Evolutionary conservation across 2,797 vertebrate species (phyloP), one percentile per base, ranked within the genome.

Genomic region (Decapterus maruadsi): DNA sequence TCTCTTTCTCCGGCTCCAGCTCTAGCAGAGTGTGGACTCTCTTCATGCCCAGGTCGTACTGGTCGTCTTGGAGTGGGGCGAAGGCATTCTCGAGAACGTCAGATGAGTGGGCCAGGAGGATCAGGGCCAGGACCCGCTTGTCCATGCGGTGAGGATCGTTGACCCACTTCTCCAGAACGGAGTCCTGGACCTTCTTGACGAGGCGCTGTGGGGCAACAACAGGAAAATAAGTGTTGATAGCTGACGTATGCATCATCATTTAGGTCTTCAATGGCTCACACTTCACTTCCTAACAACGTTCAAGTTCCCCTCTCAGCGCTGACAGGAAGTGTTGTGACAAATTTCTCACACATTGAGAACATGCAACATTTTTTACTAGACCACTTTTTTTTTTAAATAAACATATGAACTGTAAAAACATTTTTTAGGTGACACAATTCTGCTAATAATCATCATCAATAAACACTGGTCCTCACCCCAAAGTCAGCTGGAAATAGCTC

Each of bases 81-180:
- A 99, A 99, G 81, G 98, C 97, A 29, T 99, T 99, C 95, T 99
- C 98, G 42, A 99, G 95, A 31, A 99, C 98, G 61, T 99, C 98
- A 0, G 98, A 99, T 4, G 97, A 97, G 68, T 99, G 97, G 42
- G 98, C 97, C 81, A 99, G 93, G 40, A 99, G 97, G 85, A 99
- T 96, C 2, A 99, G 96, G 38, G 97, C 95, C 87, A 99, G 94
- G 77, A 98, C 77, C 16, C 98, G 97, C 89, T 97, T 98, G 96
- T 99, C 98, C 97, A 99, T 98, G 84, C 97, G 97, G 56, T 97
- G 97, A 0, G 98, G 96, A 82, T 99, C 97, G 3, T 98, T 98
- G 77, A 99, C 97, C 98, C 98, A 99, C 82, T 97, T 97, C 89
- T 99, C 97, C 88, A 99, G 94, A 86, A 99, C 97, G 0, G 97